phyloP scores from a whole-genome alignment of 2,888 invertebrate genomes.

The Agrochola lota region DNA sequence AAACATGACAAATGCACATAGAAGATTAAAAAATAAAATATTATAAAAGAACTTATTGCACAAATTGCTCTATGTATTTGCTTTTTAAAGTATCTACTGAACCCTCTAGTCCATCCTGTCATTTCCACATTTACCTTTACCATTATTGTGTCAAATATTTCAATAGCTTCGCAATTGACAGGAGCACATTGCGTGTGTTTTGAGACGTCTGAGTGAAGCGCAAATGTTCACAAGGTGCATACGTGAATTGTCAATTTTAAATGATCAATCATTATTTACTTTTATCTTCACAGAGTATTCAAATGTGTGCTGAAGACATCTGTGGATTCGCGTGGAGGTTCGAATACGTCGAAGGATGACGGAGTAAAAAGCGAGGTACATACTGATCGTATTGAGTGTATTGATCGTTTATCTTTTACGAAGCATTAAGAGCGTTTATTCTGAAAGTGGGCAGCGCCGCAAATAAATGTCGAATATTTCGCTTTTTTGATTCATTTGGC shows the following conservation, averaged over 20 bases:
- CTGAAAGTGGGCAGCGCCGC: no score
- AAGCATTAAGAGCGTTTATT: no score
- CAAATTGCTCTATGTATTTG: neutral
- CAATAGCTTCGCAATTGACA: conserved; percentile 77
- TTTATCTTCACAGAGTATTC: conserved; percentile 66
- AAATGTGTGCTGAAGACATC: conserved; percentile 63
- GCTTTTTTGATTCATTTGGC: no score
- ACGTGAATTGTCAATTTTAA: conserved; percentile 61
- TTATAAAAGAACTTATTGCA: neutral
- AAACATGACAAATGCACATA: neutral
- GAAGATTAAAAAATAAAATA: neutral
- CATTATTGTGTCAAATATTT: conserved; percentile 58
- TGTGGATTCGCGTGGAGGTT: conserved; percentile 52
- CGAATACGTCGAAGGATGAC: conserved; percentile 54
- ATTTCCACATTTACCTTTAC: conserved; percentile 39
- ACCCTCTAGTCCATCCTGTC: conserved; percentile 15
- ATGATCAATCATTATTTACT: conserved; percentile 73
- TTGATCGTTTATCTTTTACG: conserved; percentile 30
- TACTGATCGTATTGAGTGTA: conserved; percentile 13
- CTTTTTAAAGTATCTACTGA: conserved; percentile 22
- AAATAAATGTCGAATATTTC: no score
- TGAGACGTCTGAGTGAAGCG: conserved; percentile 64
- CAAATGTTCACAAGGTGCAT: conserved; percentile 73
- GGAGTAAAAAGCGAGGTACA: conserved; percentile 35
- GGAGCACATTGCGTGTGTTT: conserved; percentile 80